Percentiles rank a stretch among this genome's conserved stretches.
phyloP scores from a whole-genome alignment of 2,797 vertebrate species.

The Aeoliscus strigatus region DNA sequence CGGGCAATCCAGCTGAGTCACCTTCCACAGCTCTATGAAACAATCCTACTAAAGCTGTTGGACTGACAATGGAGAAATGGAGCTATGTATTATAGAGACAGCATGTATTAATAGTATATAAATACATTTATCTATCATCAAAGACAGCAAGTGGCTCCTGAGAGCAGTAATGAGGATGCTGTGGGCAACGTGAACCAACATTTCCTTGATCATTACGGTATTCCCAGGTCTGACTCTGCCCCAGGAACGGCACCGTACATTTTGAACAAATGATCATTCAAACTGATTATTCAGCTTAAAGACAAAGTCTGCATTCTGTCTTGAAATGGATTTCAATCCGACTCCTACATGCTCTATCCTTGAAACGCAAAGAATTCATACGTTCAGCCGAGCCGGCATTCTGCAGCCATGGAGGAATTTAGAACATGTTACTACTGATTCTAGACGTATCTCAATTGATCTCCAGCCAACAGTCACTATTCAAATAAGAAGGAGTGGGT shows the following conservation, averaged over 20 bases:
- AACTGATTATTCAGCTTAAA: slow-evolving; percentile 30
- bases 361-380: slow-evolving; percentile 5
- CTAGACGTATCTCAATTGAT: too few relatives aligned
- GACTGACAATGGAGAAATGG: too few relatives aligned
- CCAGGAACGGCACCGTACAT: slow-evolving; percentile 26
- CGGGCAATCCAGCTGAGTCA: too few relatives aligned
- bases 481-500: too few relatives aligned
- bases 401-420: too few relatives aligned
- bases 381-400: too few relatives aligned
- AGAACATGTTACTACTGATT: too few relatives aligned
- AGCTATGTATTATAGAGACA: slow-evolving; percentile 55
- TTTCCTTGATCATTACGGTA: slow-evolving; percentile 62
- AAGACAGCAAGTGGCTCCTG: slow-evolving; percentile 47
- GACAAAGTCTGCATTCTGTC: slow-evolving; percentile 21
- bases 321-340: slow-evolving; percentile 28
- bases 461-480: too few relatives aligned
- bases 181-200: slow-evolving; percentile 60
- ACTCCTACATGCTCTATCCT: slow-evolving; percentile 8
- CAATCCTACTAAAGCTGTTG: too few relatives aligned
- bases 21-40: too few relatives aligned
- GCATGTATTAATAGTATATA: slow-evolving; percentile 60
- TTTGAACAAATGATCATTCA: slow-evolving; percentile 51
- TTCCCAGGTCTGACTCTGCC: slow-evolving; percentile 54
- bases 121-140: slow-evolving; percentile 50
- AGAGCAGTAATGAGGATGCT: slow-evolving; percentile 55